Conservation (phyloP, 2,797 vertebrate genomes). For the Coluber constrictor region DNA sequence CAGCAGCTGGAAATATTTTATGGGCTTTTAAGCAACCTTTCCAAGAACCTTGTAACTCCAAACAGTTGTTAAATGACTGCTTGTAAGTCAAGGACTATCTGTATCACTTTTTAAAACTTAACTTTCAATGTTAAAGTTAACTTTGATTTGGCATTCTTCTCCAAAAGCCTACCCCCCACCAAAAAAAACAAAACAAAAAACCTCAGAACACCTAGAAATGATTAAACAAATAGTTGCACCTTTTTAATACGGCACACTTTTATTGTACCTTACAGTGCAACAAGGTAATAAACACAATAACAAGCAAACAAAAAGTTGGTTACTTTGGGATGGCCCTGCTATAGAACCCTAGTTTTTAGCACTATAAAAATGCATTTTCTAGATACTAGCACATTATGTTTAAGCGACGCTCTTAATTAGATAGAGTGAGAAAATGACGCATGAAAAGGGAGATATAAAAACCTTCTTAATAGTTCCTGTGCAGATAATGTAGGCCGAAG, state of each 20-base stretch:
- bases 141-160: not conserved
- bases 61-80: not conserved
- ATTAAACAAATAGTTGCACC: slow-evolving; percentile 51
- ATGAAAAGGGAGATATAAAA: slow-evolving; percentile 76
- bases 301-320: slow-evolving; percentile 45
- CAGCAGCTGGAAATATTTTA: not conserved
- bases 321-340: slow-evolving; percentile 43
- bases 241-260: slow-evolving; percentile 21
- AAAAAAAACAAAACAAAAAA: not conserved
- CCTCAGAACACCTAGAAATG: slow-evolving; percentile 55
- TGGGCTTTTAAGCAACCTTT: not conserved
- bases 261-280: slow-evolving; percentile 55
- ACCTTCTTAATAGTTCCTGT: slow-evolving; percentile 70
- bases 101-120: not conserved
- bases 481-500: slow-evolving; percentile 72
- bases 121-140: not conserved
- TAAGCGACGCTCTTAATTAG: slow-evolving; percentile 82
- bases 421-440: slow-evolving; percentile 81
- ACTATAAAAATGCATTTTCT: slow-evolving; percentile 65
- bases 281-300: slow-evolving; percentile 55
- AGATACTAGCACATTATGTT: slow-evolving; percentile 63
- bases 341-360: slow-evolving; percentile 61
- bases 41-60: not conserved
- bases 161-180: slow-evolving; percentile 22
- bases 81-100: not conserved